Base-by-base conservation (phyloP, 2,113 vertebrate species). In the Psophia crepitans region DNA sequence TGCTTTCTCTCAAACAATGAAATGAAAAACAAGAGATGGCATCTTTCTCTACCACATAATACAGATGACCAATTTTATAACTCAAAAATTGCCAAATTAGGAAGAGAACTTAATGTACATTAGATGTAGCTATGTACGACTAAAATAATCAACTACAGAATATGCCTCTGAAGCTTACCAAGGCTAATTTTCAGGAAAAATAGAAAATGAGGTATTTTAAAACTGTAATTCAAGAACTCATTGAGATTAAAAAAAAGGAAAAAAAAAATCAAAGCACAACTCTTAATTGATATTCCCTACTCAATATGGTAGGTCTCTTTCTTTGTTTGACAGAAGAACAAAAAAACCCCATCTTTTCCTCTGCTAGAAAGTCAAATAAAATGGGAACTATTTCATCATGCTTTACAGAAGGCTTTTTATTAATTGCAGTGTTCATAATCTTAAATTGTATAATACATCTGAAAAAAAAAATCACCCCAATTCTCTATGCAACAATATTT, bases 1-100 rank as follows among this genome's bases (percentile, higher is more conserved):
- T 94, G 93, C 66, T 90, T 96, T 95, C 43, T 94, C 76, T 91
- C 90, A 90, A 89, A 87, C 13, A 44, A 70, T 44, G 30, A 92
- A 85, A 92, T 35, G 28, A 83, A 96, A 96, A 91, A 75, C 63
- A 91, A 84, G 68, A 87, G 65, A 91, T 69, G 69, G 53, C 68
- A 91, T 79, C 84, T 81, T 90, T 73, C 89, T 90, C 61, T 74
- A 57, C 60, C 43, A 91, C 61, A 53, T 44, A 61, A 51, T 48
- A 80, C 17, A 95, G 33, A 83, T 53, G 37, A 84, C 23, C 37
- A 78, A 49, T 19, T 92, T 57, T 69, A 37, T 30, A 93, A 46
- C 76, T 74, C 58, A 86, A 43, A 84, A 93, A 87, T 35, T 76
- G 61, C 64, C 79, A 91, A 95, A 58, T 77, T 78, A 93, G 61